Percentiles rank a stretch among this genome's conserved stretches.
Evolutionary conservation across 1,140 invertebrate genomes (phyloP).

Genomic region (Zelostemma sp.): DNA sequence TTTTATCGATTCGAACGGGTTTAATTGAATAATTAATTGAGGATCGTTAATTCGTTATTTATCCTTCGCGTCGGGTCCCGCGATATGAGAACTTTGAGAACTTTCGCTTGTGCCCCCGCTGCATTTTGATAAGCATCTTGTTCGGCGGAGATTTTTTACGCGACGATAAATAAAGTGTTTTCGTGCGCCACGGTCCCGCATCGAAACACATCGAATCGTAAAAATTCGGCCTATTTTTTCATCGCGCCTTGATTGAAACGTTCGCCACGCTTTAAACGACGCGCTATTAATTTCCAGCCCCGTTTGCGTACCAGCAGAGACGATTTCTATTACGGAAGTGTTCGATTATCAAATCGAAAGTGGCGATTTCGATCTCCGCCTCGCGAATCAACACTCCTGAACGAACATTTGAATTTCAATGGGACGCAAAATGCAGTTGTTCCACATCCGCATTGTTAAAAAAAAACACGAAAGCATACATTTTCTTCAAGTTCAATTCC

Average conservation of each 20-base stretch:
- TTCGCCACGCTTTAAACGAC: too few relatives aligned
- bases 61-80: slow-evolving; percentile 15
- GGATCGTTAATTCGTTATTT: slow-evolving; percentile 29
- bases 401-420: slow-evolving; percentile 52
- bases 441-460: slow-evolving; percentile 51
- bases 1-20: slow-evolving; percentile 30
- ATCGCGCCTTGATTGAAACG: background rate
- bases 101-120: slow-evolving; percentile 30
- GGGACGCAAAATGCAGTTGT: slow-evolving; percentile 39
- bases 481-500: too few relatives aligned
- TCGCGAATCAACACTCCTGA: slow-evolving; percentile 38
- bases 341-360: slow-evolving; percentile 31
- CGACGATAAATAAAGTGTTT: background rate
- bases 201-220: background rate
- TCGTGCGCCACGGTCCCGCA: background rate
- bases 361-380: slow-evolving; percentile 26
- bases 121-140: slow-evolving; percentile 8
- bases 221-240: background rate
- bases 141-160: background rate
- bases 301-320: slow-evolving; percentile 7
- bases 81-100: slow-evolving; percentile 28
- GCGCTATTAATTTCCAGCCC: too few relatives aligned
- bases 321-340: slow-evolving; percentile 37
- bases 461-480: slow-evolving; percentile 17
- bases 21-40: slow-evolving; percentile 44